Base-by-base conservation (phyloP, 2,888 invertebrate species). In the Allolobophora icterica region DNA sequence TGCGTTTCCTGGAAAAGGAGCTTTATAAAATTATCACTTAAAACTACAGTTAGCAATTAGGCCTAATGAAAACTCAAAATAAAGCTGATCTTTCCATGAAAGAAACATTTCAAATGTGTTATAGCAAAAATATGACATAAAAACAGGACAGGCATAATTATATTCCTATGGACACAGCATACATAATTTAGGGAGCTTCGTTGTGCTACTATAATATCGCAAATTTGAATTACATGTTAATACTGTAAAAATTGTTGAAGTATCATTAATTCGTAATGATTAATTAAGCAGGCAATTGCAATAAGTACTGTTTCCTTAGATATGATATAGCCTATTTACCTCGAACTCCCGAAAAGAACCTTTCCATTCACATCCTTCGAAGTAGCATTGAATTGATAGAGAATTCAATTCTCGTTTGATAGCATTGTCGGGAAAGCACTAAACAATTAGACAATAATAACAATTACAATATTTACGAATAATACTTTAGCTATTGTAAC, bases 381-480 rank as follows among this genome's bases (percentile, higher is more conserved):
- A 71, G n/a, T n/a, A 71, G 11, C 71, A 71, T 71, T 71, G 71
- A 71, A 30, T 30, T n/a, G n/a, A 71, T n/a, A 71, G 11, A n/a
- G 71, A 71, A 71, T 71, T 71, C 71, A 71, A 71, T 71, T 71
- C 71, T 71, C 71, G 71, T 71, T n/a, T 71, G 71, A 71, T 71
- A 13, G 71, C 71, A 71, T 71, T 71, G 71, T 71, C 71, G n/a
- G 71, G 71, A n/a, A 71, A 71, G 11, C 71, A 71, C 71, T 71
- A n/a, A 11, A n/a, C 19, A 24, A 52, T 52, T 42, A 42, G 1
- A 42, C 42, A 24, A 52, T 24, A 71, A n/a, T 30, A 71, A 17
- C 71, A 71, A 71, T 71, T 3, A n/a, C 0, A 71, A 71, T 71
- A 71, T 71, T 45, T 52, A 52, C 24, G 21, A 52, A 52, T 52